These are phyloP conservation scores for Homalodisca vitripennis DNA, from an alignment of 1,140 invertebrate species.

Conservation along the genomic window DNA sequence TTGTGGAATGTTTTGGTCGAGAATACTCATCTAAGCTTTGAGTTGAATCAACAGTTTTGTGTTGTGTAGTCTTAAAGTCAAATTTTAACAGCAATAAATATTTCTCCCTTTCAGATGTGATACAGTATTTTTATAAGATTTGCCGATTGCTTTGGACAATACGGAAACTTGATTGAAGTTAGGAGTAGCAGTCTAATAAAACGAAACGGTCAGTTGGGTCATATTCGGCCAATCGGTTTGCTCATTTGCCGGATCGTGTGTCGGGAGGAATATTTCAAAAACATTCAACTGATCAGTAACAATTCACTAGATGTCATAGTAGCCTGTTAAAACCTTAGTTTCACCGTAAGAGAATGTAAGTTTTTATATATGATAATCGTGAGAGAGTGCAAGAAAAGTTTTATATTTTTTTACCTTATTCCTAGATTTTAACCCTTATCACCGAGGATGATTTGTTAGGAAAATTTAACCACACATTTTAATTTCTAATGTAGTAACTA, in stretches of 20 bases:
- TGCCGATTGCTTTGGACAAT: too few species aligned
- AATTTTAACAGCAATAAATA: neutral
- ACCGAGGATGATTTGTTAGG: neutral
- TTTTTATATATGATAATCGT: neutral
- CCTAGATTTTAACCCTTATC: neutral
- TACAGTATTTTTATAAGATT: neutral
- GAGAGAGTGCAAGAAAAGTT: neutral
- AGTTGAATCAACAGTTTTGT: neutral
- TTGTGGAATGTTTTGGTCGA: neutral
- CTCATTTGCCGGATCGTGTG: too few species aligned
- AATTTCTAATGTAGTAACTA: neutral
- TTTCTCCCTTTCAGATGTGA: neutral
- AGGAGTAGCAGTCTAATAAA: too few species aligned
- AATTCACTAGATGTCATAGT: too few species aligned
- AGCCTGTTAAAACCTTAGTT: too few species aligned
- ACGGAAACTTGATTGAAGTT: too few species aligned
- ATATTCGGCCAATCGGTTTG: too few species aligned
- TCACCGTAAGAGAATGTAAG: too few species aligned
- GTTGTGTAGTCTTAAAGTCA: neutral
- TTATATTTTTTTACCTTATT: neutral
- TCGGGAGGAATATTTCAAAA: too few species aligned
- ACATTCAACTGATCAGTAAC: too few species aligned
- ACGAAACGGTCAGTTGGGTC: too few species aligned
- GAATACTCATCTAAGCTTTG: neutral
- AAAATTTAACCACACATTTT: neutral